phyloP scores from a whole-genome alignment of 2,888 invertebrate genomes.

The Ormyrus pomaceus region DNA sequence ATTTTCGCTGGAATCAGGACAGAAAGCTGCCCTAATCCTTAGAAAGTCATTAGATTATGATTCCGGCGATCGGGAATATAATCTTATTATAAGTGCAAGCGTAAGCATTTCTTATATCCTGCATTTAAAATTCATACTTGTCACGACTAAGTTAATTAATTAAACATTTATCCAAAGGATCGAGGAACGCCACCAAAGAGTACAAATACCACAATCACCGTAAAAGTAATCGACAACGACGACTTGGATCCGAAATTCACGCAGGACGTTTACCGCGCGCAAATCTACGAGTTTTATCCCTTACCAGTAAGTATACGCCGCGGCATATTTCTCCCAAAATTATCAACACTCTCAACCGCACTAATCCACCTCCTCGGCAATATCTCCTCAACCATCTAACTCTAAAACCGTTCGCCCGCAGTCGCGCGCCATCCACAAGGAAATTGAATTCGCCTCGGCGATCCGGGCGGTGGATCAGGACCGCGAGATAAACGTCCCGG shows the following conservation, averaged over 20 bases:
- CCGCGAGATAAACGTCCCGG: slow-evolving; percentile 82
- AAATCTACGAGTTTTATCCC: slow-evolving; percentile 89
- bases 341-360: no score
- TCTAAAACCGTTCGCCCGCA: neutral
- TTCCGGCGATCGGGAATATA: slow-evolving; percentile 86
- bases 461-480: slow-evolving; percentile 90
- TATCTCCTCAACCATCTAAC: no score
- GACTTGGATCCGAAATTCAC: slow-evolving; percentile 90
- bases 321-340: no score
- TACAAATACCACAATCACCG: slow-evolving; percentile 83
- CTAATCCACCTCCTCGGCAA: no score
- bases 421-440: slow-evolving; percentile 80
- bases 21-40: slow-evolving; percentile 85
- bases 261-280: slow-evolving; percentile 86
- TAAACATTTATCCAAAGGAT: slow-evolving; percentile 79
- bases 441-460: slow-evolving; percentile 83
- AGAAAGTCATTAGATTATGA: slow-evolving; percentile 88
- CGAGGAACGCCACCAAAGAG: slow-evolving; percentile 87
- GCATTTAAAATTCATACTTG: neutral
- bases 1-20: slow-evolving; percentile 87
- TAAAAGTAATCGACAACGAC: slow-evolving; percentile 87
- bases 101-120: slow-evolving; percentile 75
- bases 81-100: slow-evolving; percentile 85
- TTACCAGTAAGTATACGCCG: slow-evolving; percentile 80
- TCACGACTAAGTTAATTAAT: neutral